phyloP scores from a whole-genome alignment of 2,888 invertebrate species.

The Epinotia bilunana region DNA sequence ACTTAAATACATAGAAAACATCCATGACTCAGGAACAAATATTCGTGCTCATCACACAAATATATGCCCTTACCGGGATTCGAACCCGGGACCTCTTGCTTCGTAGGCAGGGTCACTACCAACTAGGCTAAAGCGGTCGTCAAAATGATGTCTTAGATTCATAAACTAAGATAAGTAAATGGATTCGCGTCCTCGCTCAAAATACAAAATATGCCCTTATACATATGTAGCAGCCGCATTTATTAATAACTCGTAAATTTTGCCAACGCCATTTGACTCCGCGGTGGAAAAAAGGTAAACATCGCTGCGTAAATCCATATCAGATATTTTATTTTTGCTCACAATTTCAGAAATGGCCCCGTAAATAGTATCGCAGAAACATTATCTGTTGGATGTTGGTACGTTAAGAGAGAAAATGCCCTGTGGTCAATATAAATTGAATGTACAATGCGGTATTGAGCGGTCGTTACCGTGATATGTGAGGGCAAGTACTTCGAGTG shows the following conservation, averaged over 20 bases:
- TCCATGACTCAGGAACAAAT: no score
- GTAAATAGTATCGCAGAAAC: slow-evolving; percentile 58
- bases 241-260: slow-evolving; percentile 1
- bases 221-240: not conserved
- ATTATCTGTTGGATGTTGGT: slow-evolving; percentile 50
- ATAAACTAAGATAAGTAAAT: no score
- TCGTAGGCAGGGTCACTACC: no score
- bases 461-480: slow-evolving; percentile 73
- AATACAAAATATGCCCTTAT: not conserved
- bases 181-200: no score
- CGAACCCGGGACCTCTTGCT: no score
- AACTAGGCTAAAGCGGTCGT: no score
- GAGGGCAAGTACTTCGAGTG: slow-evolving; percentile 56
- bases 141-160: no score
- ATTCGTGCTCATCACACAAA: no score
- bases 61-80: no score
- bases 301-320: slow-evolving; percentile 34
- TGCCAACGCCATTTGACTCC: not conserved
- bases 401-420: slow-evolving; percentile 66
- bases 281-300: slow-evolving; percentile 10
- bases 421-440: slow-evolving; percentile 76
- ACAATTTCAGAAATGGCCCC: slow-evolving; percentile 62
- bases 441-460: slow-evolving; percentile 71
- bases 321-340: slow-evolving; percentile 51
- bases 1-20: no score